A percentile compares a stretch with the other conserved stretches of the same genome.
Evolutionary conservation across 2,113 vertebrate genomes (phyloP).

Genomic region (Pycnonotus jocosus): DNA sequence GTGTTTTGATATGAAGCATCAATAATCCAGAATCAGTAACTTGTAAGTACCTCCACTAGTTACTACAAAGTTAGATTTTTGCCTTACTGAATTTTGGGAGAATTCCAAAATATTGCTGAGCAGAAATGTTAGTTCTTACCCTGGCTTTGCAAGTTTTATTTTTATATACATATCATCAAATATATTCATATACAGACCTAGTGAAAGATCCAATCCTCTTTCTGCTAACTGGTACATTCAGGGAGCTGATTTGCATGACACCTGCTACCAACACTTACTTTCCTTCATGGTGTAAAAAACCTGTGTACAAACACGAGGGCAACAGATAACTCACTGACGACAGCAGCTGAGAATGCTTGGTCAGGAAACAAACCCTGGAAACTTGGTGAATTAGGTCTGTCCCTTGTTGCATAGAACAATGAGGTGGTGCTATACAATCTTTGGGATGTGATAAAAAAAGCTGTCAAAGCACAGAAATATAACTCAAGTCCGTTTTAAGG

Average conservation of each 20-base stretch:
- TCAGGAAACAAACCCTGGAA: neutral
- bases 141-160: neutral
- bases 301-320: rapidly evolving
- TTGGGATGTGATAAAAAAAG: neutral
- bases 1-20: neutral
- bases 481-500: neutral
- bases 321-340: neutral
- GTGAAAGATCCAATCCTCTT: neutral
- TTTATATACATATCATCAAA: neutral
- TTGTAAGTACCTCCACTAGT: neutral
- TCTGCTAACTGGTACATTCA: neutral
- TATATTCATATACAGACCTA: neutral
- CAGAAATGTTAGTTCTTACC: neutral
- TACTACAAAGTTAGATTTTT: neutral
- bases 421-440: rapidly evolving
- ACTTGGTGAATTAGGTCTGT: neutral
- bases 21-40: neutral
- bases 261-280: neutral
- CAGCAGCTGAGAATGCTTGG: neutral
- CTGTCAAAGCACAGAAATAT: neutral
- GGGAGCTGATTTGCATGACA: neutral
- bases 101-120: neutral
- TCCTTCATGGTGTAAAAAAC: neutral
- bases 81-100: neutral
- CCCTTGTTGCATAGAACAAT: neutral